A percentile compares a stretch with the other conserved stretches of the same genome.
phyloP scores from a whole-genome alignment of 1,140 invertebrate genomes.

The Drosophila melanogaster region Release_6_plus_ISO1_MT NC_004354.4:12537501-12538000 shows the following conservation, averaged over 20 bases:
- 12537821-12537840: conserved; percentile 80
- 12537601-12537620: background rate
- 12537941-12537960: conserved; percentile 20
- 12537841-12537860: conserved; percentile 32
- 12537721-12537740: background rate
- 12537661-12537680: conserved; percentile 2
- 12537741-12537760: conserved; percentile 19
- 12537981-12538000: background rate
- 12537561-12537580: too few species aligned
- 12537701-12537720: background rate
- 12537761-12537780: background rate
- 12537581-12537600: background rate
- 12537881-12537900: conserved; percentile 40
- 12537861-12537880: conserved; percentile 3
- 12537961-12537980: conserved; percentile 22
- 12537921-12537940: conserved; percentile 70
- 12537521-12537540: too few species aligned
- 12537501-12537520: too few species aligned
- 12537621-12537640: background rate
- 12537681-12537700: background rate
- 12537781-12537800: background rate
- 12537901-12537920: conserved; percentile 53
- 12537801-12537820: conserved; percentile 48
- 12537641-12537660: background rate
- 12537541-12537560: too few species aligned